Conservation (phyloP, 2,113 vertebrate genomes). For the Narcine bancroftii region DNA sequence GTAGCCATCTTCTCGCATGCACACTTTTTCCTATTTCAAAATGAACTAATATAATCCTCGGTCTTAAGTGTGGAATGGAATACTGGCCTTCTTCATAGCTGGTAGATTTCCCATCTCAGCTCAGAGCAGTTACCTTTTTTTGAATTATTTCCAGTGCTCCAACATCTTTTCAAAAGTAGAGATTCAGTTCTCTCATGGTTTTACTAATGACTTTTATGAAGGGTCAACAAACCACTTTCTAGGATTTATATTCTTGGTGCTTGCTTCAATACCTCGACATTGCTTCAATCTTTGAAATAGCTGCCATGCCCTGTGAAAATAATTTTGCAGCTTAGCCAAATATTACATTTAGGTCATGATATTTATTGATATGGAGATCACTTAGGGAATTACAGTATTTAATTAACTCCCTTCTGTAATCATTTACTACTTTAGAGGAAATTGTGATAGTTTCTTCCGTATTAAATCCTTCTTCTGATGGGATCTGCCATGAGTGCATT, state of each 20-base stretch:
- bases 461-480: neutral
- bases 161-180: neutral
- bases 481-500: neutral
- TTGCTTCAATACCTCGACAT: neutral
- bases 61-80: neutral
- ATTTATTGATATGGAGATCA: too few relatives aligned
- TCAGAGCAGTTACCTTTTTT: neutral
- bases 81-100: neutral
- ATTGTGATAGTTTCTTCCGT: neutral
- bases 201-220: neutral
- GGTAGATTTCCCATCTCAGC: neutral
- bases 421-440: neutral
- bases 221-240: neutral
- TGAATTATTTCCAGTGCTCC: neutral
- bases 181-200: neutral
- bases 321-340: neutral
- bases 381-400: neutral
- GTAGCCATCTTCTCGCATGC: neutral
- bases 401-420: neutral
- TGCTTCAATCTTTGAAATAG: neutral
- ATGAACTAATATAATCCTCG: neutral
- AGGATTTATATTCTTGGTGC: neutral
- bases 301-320: neutral
- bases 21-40: neutral
- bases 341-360: neutral